These are phyloP conservation scores for Ibycter americanus DNA, from an alignment of 2,797 vertebrate genomes.

Conservation along the genomic window DNA sequence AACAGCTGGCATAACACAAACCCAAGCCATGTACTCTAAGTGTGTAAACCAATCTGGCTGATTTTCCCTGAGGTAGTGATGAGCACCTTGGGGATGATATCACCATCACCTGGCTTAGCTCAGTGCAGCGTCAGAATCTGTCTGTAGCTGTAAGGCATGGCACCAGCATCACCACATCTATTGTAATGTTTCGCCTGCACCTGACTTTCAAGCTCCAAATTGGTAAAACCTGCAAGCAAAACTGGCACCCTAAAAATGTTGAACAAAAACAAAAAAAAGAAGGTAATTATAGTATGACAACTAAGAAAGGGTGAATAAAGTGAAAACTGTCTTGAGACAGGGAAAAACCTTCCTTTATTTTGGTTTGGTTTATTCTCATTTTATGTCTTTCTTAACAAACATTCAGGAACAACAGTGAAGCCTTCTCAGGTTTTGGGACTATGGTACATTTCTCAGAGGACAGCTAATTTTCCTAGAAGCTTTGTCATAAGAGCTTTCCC, in stretches of 20 bases:
- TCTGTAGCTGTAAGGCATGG: background rate
- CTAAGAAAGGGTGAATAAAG: background rate
- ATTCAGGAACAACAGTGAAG: background rate
- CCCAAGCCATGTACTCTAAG: background rate
- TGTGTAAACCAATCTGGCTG: background rate
- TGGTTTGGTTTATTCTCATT: background rate
- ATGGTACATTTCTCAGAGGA: background rate
- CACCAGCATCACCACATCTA: background rate
- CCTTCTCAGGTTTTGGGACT: background rate
- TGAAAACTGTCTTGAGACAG: background rate
- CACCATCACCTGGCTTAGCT: background rate
- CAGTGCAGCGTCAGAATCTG: background rate
- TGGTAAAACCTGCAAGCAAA: background rate
- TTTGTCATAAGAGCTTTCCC: background rate
- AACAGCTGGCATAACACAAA: background rate
- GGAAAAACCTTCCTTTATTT: background rate
- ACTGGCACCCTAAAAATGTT: background rate
- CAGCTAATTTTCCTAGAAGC: background rate
- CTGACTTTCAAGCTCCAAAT: background rate
- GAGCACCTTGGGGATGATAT: background rate
- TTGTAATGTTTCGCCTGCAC: fast-evolving
- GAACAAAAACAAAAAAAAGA: background rate
- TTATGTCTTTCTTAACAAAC: background rate
- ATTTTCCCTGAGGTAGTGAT: background rate
- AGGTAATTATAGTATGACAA: background rate